Conservation (phyloP, 2,797 vertebrate species). For the Parotocinclus haroldoi region DNA sequence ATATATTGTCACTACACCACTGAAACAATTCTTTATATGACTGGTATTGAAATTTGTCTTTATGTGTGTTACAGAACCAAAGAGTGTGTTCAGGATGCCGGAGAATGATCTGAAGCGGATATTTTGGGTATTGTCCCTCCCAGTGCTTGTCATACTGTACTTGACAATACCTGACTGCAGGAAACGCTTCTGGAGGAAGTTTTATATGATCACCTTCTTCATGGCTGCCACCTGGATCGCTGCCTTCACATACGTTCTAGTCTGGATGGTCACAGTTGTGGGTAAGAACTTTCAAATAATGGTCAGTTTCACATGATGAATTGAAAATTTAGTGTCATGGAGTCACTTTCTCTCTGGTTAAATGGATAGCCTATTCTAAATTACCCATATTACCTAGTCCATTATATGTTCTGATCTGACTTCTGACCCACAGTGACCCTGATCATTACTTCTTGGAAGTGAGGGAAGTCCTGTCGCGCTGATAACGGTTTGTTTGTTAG, state of each 20-base stretch:
- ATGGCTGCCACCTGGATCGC: slow-evolving; percentile 97
- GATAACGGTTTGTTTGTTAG: too few species aligned
- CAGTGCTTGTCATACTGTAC: slow-evolving; percentile 82
- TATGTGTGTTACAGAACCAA: slow-evolving; percentile 28
- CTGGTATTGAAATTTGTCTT: background rate
- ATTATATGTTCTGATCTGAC: too few species aligned
- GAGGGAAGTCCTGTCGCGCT: too few species aligned
- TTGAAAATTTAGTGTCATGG: too few species aligned
- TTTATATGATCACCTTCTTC: slow-evolving; percentile 89
- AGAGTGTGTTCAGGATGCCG: slow-evolving; percentile 84
- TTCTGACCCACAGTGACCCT: too few species aligned
- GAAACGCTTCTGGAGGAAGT: slow-evolving; percentile 84
- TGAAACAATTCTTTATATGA: too few species aligned
- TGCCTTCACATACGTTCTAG: slow-evolving; percentile 88
- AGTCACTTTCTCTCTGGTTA: too few species aligned
- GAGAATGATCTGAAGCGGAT: slow-evolving; percentile 87
- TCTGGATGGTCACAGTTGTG: slow-evolving; percentile 95
- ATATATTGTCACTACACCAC: too few species aligned
- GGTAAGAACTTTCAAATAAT: slow-evolving; percentile 66
- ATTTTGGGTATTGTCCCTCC: slow-evolving; percentile 91
- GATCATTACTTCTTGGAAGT: too few species aligned
- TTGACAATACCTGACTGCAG: slow-evolving; percentile 90
- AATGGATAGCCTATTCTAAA: too few species aligned
- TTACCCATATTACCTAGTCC: too few species aligned
- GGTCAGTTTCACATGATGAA: too few species aligned